phyloP scores from a whole-genome alignment of 2,888 invertebrate species.

The Drosophila demipolita region DNA sequence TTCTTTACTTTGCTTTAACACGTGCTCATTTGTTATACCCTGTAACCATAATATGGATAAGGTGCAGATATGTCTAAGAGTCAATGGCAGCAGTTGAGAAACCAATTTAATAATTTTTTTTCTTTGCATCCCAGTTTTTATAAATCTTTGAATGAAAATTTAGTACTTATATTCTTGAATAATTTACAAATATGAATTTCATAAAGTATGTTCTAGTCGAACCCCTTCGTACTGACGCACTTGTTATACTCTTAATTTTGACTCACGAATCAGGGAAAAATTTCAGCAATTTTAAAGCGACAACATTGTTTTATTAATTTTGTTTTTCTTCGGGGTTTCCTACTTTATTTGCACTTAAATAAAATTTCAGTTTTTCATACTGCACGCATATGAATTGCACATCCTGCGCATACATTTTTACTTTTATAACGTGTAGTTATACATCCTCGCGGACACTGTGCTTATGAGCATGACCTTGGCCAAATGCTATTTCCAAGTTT shows the following conservation, averaged over 20 bases:
- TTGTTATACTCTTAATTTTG: constrained; percentile 55
- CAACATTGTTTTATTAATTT: constrained; percentile 34
- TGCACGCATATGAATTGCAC: constrained; percentile 5
- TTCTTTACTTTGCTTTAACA: constrained; percentile 40
- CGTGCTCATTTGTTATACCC: constrained; percentile 27
- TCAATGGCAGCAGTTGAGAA: neutral
- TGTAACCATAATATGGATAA: neutral
- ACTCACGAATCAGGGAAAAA: constrained; percentile 71
- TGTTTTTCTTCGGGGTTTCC: constrained; percentile 9
- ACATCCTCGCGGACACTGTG: neutral
- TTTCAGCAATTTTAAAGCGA: constrained; percentile 68
- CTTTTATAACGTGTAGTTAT: constrained; percentile 2
- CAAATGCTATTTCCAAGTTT: constrained; percentile 14
- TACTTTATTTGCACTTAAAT: constrained; percentile 4
- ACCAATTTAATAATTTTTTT: neutral
- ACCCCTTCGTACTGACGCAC: too few species aligned
- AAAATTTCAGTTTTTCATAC: constrained; percentile 25
- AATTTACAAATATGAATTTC: neutral
- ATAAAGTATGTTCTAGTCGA: constrained; percentile 4
- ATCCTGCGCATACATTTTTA: neutral
- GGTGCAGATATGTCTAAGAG: neutral
- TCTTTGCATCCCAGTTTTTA: neutral
- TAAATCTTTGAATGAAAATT: neutral
- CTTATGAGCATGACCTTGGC: constrained; percentile 5
- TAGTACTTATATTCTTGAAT: neutral